A percentile compares a stretch with the other conserved stretches of the same genome.
These are phyloP conservation scores for Anneissia japonica DNA, from an alignment of 35 echinoderm and acorn worm genomes.

Conservation along the genomic window DNA sequence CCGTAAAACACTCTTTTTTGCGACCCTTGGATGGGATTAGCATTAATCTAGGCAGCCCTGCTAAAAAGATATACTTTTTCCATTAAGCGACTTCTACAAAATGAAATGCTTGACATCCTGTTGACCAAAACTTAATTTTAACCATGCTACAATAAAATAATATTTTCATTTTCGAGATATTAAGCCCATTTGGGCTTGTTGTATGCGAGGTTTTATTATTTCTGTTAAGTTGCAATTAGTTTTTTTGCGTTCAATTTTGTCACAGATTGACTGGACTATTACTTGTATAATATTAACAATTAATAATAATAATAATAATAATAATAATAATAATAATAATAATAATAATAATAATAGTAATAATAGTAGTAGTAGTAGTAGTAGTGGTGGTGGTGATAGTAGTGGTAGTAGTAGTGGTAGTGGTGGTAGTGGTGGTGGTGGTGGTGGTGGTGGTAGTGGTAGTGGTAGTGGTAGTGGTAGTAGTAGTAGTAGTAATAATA, in stretches of 20 bases:
- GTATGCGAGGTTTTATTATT: neutral
- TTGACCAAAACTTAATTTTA: neutral
- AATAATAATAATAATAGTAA: neutral
- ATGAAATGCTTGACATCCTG: no score
- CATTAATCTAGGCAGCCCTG: no score
- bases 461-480: neutral
- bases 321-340: conserved; percentile 3
- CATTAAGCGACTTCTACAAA: no score
- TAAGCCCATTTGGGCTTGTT: neutral
- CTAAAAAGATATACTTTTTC: no score
- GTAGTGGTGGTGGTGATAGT: neutral
- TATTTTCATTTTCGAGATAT: neutral
- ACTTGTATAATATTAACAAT: neutral
- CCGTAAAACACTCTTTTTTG: no score
- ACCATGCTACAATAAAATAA: neutral
- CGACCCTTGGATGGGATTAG: no score
- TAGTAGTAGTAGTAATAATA: neutral
- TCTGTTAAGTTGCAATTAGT: neutral
- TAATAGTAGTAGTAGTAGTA: neutral
- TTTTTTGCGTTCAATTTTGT: neutral
- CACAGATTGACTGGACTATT: neutral
- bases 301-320: neutral
- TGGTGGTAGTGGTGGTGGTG: neutral
- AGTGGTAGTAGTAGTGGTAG: neutral
- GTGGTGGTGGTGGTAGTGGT: neutral